A percentile compares a stretch with the other conserved stretches of the same genome.
Evolutionary conservation across 2,888 invertebrate species (phyloP).

Genomic region (Campaea margaritaria): DNA sequence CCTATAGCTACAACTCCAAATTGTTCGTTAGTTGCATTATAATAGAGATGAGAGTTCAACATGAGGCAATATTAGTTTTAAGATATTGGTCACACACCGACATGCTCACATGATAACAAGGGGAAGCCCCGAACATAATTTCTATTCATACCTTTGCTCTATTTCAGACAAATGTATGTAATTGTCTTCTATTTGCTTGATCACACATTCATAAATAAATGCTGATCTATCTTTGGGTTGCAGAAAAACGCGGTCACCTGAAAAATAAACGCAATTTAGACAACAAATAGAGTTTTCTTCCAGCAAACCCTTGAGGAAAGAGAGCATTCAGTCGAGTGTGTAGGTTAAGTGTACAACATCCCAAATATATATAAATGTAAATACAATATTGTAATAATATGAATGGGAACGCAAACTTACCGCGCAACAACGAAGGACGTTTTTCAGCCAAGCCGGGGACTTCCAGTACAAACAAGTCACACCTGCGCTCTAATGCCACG

Average conservation of each 20-base stretch:
- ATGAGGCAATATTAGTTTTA: too few relatives aligned
- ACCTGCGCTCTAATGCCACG: slow-evolving; percentile 52
- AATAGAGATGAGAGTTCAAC: too few relatives aligned
- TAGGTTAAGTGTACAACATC: too few relatives aligned
- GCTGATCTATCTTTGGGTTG: slow-evolving; percentile 55
- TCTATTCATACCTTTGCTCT: slow-evolving; percentile 62
- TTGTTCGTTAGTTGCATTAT: too few relatives aligned
- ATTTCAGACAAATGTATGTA: slow-evolving; percentile 65
- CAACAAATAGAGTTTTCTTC: not conserved
- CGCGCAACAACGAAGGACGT: slow-evolving; percentile 86
- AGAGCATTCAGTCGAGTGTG: too few relatives aligned
- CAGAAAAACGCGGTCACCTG: slow-evolving; percentile 83
- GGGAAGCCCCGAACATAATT: too few relatives aligned
- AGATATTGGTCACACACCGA: too few relatives aligned
- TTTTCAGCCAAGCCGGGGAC: slow-evolving; percentile 89
- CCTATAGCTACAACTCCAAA: too few relatives aligned
- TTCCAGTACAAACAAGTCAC: slow-evolving; percentile 69
- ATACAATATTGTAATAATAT: too few relatives aligned
- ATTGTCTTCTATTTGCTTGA: slow-evolving; percentile 67
- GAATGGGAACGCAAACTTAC: slow-evolving; percentile 41
- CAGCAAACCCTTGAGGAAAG: too few relatives aligned
- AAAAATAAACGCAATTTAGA: slow-evolving; percentile 20
- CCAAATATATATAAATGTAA: too few relatives aligned
- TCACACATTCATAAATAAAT: slow-evolving; percentile 67
- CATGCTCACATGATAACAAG: too few relatives aligned